Base-by-base conservation (phyloP, 2,888 invertebrate species). In the Aphidoletes aphidimyza region DNA sequence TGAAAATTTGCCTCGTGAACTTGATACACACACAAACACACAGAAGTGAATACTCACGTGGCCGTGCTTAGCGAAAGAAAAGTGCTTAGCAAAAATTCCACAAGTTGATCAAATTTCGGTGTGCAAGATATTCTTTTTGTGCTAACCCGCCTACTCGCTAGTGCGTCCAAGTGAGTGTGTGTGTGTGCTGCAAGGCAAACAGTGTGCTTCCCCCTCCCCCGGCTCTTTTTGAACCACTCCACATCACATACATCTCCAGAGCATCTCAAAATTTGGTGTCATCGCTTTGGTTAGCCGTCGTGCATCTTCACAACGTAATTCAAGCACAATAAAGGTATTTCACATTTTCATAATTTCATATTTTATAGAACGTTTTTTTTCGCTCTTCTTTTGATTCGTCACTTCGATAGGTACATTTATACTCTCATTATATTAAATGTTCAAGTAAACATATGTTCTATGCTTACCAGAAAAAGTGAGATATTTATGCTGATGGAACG, bases 321-420 rank as follows among this genome's bases (percentile, higher is more conserved):
- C 54, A 69, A 69, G 69, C 69, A 69, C 69, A 69, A 26, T 30
- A 69, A 69, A 69, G 69, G 69, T 69, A 69, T 69, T 69, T 69
- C 34, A 14, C 8, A 30, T 69, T 69, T 69, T 69, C 69, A 69
- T 69, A 69, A 30, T 69, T 69, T n/a, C 26, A 22, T 22, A 8
- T 14, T 69, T n/a, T n/a, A n/a, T n/a, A n/a, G n/a, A n/a, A n/a
- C n/a, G n/a, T 30, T 69, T 69, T 2, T 69, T 69, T 30, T 8
- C 69, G 17, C 0, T 26, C 30, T 34, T 30, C 14, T 3, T 14
- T 26, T 30, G 0, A 22, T 69, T 34, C 69, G 8, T 69, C 34
- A 14, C 14, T 69, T 30, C 14, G 14, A 11, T 34, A 17, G 30
- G 14, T 30, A 30, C 19, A 14, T 26, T 34, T 30, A 0, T 5